Evolutionary conservation across 2,113 vertebrate species (phyloP), one percentile per base, ranked within the genome.

Genomic region (Balaenoptera acutorostrata): DNA sequence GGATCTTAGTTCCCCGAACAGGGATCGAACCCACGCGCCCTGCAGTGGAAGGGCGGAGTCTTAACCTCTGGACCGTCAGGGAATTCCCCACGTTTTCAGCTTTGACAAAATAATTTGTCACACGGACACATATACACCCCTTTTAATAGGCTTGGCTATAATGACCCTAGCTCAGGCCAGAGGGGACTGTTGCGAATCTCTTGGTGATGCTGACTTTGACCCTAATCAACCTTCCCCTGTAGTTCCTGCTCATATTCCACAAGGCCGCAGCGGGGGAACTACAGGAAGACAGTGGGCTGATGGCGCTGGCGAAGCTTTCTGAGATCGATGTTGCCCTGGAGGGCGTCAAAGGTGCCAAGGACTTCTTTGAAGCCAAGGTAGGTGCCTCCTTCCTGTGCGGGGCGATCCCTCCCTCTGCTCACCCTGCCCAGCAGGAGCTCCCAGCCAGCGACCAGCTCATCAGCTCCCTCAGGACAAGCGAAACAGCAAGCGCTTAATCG

Each of bases 301-400:
- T 99, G 99, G 99, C 99, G 12, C 98, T 99, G 49, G 99, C 99
- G 0, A 99, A 99, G 94, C 99, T 99, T 44, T 99, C 99, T 0
- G 99, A 99, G 98, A 99, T 99, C 3, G 98, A 99, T 13, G 99
- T 99, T 2, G 99, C 99, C 80, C 99, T 98, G 11, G 99, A 99
- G 96, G 99, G 99, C 0, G 99, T 99, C 92, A 99, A 98, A 98
- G 99, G 99, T 90, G 99, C 99, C 96, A 99, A 99, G 97, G 98
- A 99, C 97, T 99, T 99, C 98, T 99, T 99, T 95, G 99, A 99
- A 98, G 99, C 99, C 69, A 99, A 99, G 99, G 99, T 99, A 98
- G 92, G 97, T 59, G 61, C 23, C 49, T 77, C 5, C 39, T 55
- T 39, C 41, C 80, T 44, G 74, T 12, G 21, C 13, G 0, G 36